Base-by-base conservation (phyloP, 2,797 vertebrate species). In the Aselliscus stoliczkanus region DNA sequence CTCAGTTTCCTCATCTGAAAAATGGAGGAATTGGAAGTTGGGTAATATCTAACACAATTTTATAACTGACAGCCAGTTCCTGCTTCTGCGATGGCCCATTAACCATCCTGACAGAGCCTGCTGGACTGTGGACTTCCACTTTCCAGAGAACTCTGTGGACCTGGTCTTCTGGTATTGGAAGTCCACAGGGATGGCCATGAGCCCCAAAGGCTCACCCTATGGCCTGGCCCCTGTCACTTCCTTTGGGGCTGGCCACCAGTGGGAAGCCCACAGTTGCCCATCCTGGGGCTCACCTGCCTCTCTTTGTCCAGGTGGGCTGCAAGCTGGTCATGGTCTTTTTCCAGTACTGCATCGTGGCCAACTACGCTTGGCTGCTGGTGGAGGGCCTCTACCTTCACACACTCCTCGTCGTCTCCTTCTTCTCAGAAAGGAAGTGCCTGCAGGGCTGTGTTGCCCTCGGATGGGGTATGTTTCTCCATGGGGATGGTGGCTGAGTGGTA, bases 361-460 rank as follows among this genome's bases (percentile, higher is more conserved):
- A 99, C 98, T 99, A 99, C 97, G 99, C 99, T 98, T 99, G 99
- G 99, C 98, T 99, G 97, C 98, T 99, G 7, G 99, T 99, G 85
- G 99, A 99, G 97, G 99, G 99, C 25, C 99, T 99, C 93, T 99
- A 99, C 97, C 99, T 99, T n/a, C 99, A 99, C 97, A 99, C 99
- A 0, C 98, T 99, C 81, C 99, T 99, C 76, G 98, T 98, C 94
- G 97, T 99, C 97, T 99, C 99, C 97, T 99, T 99, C 98, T 99
- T 99, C 99, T 99, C 99, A 0, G 98, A 99, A 97, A 99, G 96
- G 98, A 99, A 99, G 97, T 99, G 99, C 96, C 98, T 99, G 25
- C 98, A 98, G 98, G 98, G 98, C 98, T 99, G 99, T 98, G 98
- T 99, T 34, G 65, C 98, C 89, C 98, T 99, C 0, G 99, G 99